Evolutionary conservation across 2,797 vertebrate genomes (phyloP), one percentile per base, ranked within the genome.

Genomic region (Hippocampus kuda): DNA sequence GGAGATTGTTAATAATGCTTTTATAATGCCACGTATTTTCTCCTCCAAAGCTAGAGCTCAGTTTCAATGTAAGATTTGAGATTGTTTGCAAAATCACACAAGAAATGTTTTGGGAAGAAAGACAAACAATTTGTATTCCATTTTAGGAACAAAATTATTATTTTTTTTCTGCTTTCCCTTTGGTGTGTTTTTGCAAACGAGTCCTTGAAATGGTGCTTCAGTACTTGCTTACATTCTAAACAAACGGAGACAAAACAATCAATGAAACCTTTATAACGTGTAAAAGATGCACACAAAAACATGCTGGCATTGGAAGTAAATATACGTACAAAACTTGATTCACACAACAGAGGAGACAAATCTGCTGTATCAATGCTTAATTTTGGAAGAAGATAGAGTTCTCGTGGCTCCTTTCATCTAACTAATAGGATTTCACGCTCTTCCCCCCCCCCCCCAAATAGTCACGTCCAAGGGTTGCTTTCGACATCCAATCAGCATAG

Each of bases 201-300:
- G 63, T n/a, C 18, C 63, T 24, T 64, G 15, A 15, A 15, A 44
- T 46, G 62, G 38, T 20, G n/a, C 53, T 38, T 15, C 27, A 38
- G 34, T 38, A 61, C 30, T 60, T 60, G 57, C 57, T 30, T 18
- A 27, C 59, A 9, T 61, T 20, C 20, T 20, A 61, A 61, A 61
- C 27, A 34, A 60, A 60, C 2, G 7, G 3, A 38, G 27, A 60
- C 59, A 60, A 60, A 60, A 60, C 30, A 61, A 59, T 61, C 59
- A 59, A 27, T 30, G 13, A 20, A 27, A 10, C 12, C 18, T 38
- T 61, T 61, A 11, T 11, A 38, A 20, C 7, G 9, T 61, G 7
- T 61, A 38, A 38, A 61, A 34, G 27, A 61, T 61, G 59, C 59
- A 61, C 59, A 61, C 30, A 34, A 34, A 61, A 34, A 61, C 59